Evolutionary conservation across 2,888 invertebrate genomes (phyloP), one percentile per base, ranked within the genome.

Genomic region (Synanthedon vespiformis): DNA sequence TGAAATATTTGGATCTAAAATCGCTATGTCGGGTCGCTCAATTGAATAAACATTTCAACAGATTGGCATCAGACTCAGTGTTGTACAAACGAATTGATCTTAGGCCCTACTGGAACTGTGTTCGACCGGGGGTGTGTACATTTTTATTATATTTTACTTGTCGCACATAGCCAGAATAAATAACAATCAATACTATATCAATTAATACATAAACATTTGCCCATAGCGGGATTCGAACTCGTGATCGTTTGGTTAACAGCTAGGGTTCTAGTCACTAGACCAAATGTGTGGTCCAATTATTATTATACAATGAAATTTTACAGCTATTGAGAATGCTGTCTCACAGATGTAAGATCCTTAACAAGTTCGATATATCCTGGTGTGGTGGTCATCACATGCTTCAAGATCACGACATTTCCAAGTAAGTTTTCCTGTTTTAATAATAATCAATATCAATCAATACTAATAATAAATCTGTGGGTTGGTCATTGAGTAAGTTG

Each of bases 291-390:
- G 18, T 18, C 18, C 2, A 18, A 18, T 18, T 22, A 5, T 34
- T 34, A 34, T 34, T 10, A 10, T 34, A 3, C 2, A 2, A 34
- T 34, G n/a, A n/a, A n/a, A 10, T 34, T 10, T 34, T 34, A 34
- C 34, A 34, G 34, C 34, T 83, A 0, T 61, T 88, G 40, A 55
- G 67, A 51, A 79, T 80, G 1, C 57, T 88, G 10, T 80, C 88
- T 0, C 69, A 75, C 56, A 89, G 92, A 54, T 93, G 93, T 68
- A 90, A 89, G 58, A 89, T 90, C 68, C 81, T 96, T 50, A 93
- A 93, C 67, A 92, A 92, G 71, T 74, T 97, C 40, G 95, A 96
- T 74, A 78, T 97, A 3, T 95, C 96, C 0, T 97, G 97, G 96
- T 96, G 96, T 70, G 95, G 95, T n/a, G 91, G 91, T 60, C 82